Percentiles rank a stretch among this genome's conserved stretches.
phyloP scores from a whole-genome alignment of 2,797 vertebrate species.

The Microcaecilia unicolor region DNA sequence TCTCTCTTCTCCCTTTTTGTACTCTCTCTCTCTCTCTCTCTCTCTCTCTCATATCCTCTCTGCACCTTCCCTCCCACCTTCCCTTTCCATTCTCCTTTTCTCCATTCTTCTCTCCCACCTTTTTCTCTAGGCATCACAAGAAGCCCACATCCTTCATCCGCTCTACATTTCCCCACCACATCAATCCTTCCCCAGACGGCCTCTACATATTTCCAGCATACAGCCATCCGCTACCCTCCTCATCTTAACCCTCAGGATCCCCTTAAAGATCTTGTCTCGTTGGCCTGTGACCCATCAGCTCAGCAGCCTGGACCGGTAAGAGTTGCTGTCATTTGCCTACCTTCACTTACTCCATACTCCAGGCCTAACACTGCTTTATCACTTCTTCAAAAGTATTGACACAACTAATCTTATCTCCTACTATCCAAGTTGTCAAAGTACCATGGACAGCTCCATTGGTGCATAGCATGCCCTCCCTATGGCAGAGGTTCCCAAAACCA shows the following conservation, averaged over 20 bases:
- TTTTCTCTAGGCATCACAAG: conserved; percentile 69
- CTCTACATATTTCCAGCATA: conserved; percentile 84
- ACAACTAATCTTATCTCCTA: no score
- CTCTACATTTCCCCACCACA: conserved; percentile 85
- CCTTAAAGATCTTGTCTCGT: conserved; percentile 87
- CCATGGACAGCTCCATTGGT: not conserved
- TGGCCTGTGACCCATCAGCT: conserved; percentile 90
- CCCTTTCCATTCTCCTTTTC: not conserved
- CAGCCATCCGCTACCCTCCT: conserved; percentile 88
- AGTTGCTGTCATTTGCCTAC: not conserved
- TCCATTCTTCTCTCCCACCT: not conserved
- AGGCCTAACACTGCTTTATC: no score
- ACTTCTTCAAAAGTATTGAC: no score
- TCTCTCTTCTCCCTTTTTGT: no score
- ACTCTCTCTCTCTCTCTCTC: no score
- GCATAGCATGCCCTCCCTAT: no score
- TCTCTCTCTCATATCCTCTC: no score
- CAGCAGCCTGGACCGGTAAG: conserved; percentile 87
- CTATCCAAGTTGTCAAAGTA: not conserved
- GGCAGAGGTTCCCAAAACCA: no score
- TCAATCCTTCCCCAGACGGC: conserved; percentile 74
- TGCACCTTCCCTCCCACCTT: not conserved
- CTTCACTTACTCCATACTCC: not conserved
- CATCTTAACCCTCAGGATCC: conserved; percentile 91
- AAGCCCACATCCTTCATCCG: conserved; percentile 83